These are phyloP conservation scores for Antechinus flavipes DNA, from an alignment of 2,113 vertebrate species.

Conservation along the genomic window DNA sequence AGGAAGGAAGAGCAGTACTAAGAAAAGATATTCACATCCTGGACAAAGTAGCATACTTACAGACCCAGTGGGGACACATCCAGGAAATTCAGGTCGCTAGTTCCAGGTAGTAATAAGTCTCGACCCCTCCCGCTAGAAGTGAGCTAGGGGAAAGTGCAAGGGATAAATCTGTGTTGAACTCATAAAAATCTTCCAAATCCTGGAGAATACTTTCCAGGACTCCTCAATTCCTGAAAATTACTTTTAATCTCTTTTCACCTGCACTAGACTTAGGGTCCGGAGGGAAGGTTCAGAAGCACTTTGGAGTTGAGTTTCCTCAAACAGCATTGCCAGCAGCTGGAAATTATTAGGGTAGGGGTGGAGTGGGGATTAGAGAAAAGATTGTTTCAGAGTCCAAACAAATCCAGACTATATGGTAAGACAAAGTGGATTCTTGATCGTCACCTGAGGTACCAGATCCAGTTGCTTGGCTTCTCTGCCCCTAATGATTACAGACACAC, in stretches of 20 bases:
- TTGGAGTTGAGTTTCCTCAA: conserved; percentile 56
- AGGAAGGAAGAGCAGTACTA: neutral
- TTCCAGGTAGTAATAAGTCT: conserved; percentile 84
- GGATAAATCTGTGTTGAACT: neutral
- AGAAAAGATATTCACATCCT: neutral
- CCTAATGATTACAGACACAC: conserved; percentile 84
- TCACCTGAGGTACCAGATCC: conserved; percentile 63
- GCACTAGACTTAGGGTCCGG: conserved; percentile 66
- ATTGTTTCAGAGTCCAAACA: neutral
- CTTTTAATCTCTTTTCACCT: conserved; percentile 52
- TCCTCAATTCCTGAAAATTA: neutral
- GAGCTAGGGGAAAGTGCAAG: conserved; percentile 79
- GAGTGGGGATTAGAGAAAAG: neutral
- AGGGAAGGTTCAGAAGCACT: neutral
- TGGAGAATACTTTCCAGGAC: neutral
- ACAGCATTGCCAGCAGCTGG: conserved; percentile 44
- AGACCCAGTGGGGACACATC: conserved; percentile 85
- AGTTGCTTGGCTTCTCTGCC: conserved; percentile 43
- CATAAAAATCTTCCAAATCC: neutral
- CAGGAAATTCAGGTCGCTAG: conserved; percentile 79
- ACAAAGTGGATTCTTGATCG: neutral
- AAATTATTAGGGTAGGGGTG: neutral
- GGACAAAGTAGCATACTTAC: conserved; percentile 78
- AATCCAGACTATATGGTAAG: neutral
- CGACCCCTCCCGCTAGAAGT: conserved; percentile 77